phyloP scores from a whole-genome alignment of 1,140 invertebrate species.

The Drosophila pandora region DNA sequence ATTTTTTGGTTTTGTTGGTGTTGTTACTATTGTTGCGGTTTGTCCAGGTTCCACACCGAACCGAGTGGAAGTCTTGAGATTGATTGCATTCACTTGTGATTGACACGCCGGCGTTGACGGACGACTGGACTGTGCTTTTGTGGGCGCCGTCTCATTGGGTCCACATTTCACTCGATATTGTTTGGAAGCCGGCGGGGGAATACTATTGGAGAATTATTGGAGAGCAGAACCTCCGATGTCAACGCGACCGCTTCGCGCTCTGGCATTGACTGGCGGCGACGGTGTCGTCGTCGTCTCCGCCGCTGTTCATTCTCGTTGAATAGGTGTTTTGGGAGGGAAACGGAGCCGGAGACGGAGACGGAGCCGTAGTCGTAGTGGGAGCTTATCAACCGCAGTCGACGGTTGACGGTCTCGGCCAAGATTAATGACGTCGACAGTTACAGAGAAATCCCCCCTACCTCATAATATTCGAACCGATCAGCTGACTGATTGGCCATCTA shows the following conservation, averaged over 20 bases:
- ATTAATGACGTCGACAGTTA: slow-evolving; percentile 63
- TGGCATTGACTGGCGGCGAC: slow-evolving; percentile 68
- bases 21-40: slow-evolving; percentile 16
- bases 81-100: slow-evolving; percentile 39
- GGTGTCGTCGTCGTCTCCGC: slow-evolving; percentile 19
- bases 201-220: slow-evolving; percentile 45
- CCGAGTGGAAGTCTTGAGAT: slow-evolving; percentile 23
- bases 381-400: slow-evolving; percentile 38
- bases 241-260: slow-evolving; percentile 75
- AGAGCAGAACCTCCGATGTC: slow-evolving; percentile 70
- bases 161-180: slow-evolving; percentile 25
- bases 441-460: slow-evolving; percentile 16
- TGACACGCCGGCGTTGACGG: slow-evolving; percentile 18
- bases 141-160: slow-evolving; percentile 3
- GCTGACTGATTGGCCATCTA: slow-evolving; percentile 24
- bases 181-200: slow-evolving; percentile 2
- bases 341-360: slow-evolving; percentile 20
- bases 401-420: slow-evolving; percentile 49
- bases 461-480: slow-evolving; percentile 38
- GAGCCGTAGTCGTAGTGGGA: slow-evolving; percentile 9
- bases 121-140: not conserved
- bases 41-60: slow-evolving; percentile 29
- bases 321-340: slow-evolving; percentile 27
- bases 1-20: slow-evolving; percentile 6
- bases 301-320: slow-evolving; percentile 47